phyloP scores from a whole-genome alignment of 1,140 invertebrate genomes.

The Protaetia brevitarsis region DNA sequence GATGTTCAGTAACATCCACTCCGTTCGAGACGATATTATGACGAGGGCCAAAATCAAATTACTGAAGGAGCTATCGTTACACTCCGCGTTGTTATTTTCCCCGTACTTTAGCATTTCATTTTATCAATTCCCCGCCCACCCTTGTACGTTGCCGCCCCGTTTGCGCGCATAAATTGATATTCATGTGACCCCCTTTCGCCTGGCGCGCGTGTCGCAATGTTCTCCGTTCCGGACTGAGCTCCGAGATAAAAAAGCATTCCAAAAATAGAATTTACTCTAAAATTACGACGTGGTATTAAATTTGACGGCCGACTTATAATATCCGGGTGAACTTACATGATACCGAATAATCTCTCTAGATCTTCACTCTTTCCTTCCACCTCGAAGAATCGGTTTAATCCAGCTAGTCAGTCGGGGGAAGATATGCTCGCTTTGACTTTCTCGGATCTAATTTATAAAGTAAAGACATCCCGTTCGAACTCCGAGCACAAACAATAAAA shows the following conservation, averaged over 20 bases:
- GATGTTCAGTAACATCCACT: no score
- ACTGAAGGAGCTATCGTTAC: no score
- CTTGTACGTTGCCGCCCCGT: no score
- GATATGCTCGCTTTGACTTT: neutral
- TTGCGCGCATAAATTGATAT: no score
- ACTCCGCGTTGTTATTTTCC: no score
- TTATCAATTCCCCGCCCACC: no score
- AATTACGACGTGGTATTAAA: conserved; percentile 1
- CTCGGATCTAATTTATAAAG: conserved; percentile 6
- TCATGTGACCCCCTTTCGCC: no score
- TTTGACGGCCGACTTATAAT: neutral
- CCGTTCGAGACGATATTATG: no score
- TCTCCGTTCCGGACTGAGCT: no score
- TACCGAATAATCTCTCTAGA: neutral
- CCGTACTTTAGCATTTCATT: no score
- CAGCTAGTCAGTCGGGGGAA: neutral
- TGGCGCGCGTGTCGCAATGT: no score
- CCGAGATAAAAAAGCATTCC: neutral
- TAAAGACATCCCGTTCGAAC: conserved; percentile 4
- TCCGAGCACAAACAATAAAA: neutral
- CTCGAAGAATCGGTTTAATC: neutral
- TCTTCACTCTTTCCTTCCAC: neutral
- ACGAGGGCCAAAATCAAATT: no score
- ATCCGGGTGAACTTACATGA: neutral
- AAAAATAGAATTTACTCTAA: neutral